These are phyloP conservation scores for Haliclona indistincta DNA, from an alignment of 37 sponge, comb jelly and placozoan species.

Conservation along the genomic window DNA sequence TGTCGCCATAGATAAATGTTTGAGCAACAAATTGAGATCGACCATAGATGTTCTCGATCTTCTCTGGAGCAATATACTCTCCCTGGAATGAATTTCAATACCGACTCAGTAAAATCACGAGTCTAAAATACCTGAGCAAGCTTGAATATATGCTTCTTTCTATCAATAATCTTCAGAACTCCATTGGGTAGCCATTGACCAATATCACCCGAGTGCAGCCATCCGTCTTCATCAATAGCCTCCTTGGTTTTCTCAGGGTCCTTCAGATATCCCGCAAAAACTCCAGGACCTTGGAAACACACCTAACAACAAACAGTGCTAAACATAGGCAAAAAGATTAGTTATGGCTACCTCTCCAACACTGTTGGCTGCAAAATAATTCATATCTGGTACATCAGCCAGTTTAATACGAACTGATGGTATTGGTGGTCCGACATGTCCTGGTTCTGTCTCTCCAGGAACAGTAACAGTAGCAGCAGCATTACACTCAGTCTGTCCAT, in stretches of 20 bases:
- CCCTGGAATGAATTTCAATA: too few relatives aligned
- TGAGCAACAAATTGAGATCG: conserved; percentile 70
- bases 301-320: too few relatives aligned
- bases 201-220: conserved; percentile 96
- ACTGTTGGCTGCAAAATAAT: conserved; percentile 81
- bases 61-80: conserved; percentile 98
- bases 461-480: conserved; percentile 73
- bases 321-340: too few relatives aligned
- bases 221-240: conserved; percentile 89
- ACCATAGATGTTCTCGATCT: conserved; percentile 86
- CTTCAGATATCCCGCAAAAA: conserved; percentile 89
- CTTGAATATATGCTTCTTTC: conserved; percentile 98
- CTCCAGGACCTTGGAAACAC: conserved; percentile 87
- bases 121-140: conserved; percentile 66
- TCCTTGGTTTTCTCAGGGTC: conserved; percentile 87
- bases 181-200: conserved; percentile 94
- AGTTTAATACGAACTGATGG: conserved; percentile 78
- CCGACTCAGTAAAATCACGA: background rate
- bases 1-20: conserved; percentile 88
- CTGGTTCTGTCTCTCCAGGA: conserved; percentile 60
- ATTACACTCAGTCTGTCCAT: conserved; percentile 96
- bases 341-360: conserved; percentile 99
- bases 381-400: conserved; percentile 91
- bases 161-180: conserved; percentile 88
- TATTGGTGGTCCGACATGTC: conserved; percentile 90